Evolutionary conservation across 2,113 vertebrate genomes (phyloP).

Genomic region (Perca schrenkii): DNA sequence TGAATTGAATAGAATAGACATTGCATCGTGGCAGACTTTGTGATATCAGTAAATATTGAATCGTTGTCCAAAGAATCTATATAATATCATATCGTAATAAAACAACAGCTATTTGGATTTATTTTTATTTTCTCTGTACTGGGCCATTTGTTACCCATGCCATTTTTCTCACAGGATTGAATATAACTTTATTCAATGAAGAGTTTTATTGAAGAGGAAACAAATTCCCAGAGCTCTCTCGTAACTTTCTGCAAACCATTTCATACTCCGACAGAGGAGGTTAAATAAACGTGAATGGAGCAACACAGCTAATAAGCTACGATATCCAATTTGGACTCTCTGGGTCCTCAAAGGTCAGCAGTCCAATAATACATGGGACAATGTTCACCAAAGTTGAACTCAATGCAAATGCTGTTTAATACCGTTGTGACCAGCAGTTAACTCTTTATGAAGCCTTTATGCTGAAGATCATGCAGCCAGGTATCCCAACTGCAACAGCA

Average conservation of each 20-base stretch:
- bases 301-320: not conserved
- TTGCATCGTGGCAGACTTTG: too few relatives aligned
- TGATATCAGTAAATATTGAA: too few relatives aligned
- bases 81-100: too few relatives aligned
- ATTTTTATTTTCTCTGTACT: not conserved
- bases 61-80: too few relatives aligned
- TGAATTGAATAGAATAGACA: too few relatives aligned
- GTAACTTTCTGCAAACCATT: not conserved
- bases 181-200: not conserved
- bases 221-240: not conserved
- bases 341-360: not conserved
- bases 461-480: not conserved
- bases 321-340: not conserved
- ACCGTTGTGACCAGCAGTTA: not conserved
- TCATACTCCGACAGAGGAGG: not conserved
- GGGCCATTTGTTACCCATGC: not conserved
- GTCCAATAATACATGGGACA: not conserved
- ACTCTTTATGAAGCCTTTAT: not conserved
- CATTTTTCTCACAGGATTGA: not conserved
- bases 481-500: not conserved
- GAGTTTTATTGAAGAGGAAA: not conserved
- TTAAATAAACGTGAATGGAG: not conserved
- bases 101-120: too few relatives aligned
- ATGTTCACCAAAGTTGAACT: not conserved
- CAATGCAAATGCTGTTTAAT: not conserved